Conservation (phyloP, 1,140 invertebrate genomes). For the Pogonomyrmex californicus region DNA sequence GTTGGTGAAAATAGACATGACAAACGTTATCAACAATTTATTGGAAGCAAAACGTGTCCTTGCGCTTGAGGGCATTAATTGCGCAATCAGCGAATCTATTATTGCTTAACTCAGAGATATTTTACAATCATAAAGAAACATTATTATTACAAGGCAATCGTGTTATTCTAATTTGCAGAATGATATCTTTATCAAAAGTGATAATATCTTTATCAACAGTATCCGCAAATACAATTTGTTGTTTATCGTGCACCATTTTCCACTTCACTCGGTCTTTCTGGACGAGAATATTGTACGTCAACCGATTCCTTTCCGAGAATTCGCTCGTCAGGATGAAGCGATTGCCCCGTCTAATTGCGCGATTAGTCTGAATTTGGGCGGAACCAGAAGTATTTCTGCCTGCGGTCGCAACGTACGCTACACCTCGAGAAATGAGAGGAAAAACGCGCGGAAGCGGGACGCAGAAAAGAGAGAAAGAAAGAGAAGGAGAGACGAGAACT, state of each 20-base stretch:
- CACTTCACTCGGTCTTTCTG: constrained; percentile 3
- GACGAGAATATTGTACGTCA: constrained; percentile 17
- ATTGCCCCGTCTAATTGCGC: constrained; percentile 66
- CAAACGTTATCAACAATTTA: constrained; percentile 47
- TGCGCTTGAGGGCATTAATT: constrained; percentile 35
- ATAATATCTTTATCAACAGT: neutral
- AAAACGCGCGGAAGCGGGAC: constrained; percentile 6
- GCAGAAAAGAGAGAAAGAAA: constrained; percentile 38
- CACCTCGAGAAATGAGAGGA: constrained; percentile 35
- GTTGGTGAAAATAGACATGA: constrained; percentile 32
- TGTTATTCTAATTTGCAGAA: constrained; percentile 22
- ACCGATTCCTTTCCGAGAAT: constrained; percentile 46
- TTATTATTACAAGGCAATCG: constrained; percentile 3
- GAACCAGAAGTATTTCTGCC: constrained; percentile 50
- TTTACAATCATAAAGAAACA: neutral
- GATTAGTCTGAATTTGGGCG: constrained; percentile 75
- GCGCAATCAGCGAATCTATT: constrained; percentile 34
- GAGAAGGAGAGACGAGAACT: constrained; percentile 67
- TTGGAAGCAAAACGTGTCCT: constrained; percentile 25
- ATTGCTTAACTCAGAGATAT: neutral
- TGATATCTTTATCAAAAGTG: constrained; percentile 22
- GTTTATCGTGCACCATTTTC: constrained; percentile 25
- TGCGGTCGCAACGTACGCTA: constrained; percentile 32
- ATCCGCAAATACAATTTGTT: constrained; percentile 11
- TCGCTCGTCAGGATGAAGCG: constrained; percentile 56